These are phyloP conservation scores for Anableps anableps DNA, from an alignment of 2,797 vertebrate species.

Conservation along the genomic window DNA sequence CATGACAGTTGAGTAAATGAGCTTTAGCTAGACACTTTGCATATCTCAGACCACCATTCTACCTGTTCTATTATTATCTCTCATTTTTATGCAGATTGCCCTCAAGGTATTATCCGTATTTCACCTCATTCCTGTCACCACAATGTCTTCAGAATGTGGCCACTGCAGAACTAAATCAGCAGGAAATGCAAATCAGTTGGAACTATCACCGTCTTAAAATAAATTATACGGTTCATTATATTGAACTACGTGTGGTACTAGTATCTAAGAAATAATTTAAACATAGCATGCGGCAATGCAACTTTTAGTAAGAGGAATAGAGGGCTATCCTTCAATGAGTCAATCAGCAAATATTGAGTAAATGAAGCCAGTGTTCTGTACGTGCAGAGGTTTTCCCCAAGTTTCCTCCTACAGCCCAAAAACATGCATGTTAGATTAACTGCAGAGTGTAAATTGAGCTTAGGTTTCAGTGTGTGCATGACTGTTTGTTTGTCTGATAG, in stretches of 20 bases:
- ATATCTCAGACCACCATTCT: conserved; percentile 55
- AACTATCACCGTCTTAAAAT: conserved; percentile 39
- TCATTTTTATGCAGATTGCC: conserved; percentile 71
- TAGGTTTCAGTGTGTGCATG: background rate
- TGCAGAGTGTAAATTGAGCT: background rate
- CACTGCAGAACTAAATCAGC: conserved; percentile 38
- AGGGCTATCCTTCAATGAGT: background rate
- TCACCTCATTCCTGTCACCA: conserved; percentile 52
- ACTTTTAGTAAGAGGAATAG: background rate
- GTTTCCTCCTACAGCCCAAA: background rate
- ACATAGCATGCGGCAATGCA: background rate
- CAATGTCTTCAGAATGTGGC: conserved; percentile 49
- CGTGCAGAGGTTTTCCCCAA: background rate
- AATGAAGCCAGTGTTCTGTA: background rate
- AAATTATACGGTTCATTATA: conserved; percentile 29
- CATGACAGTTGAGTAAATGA: conserved; percentile 53
- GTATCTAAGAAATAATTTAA: conserved; percentile 2
- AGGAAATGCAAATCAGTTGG: conserved; percentile 44
- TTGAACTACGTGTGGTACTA: background rate
- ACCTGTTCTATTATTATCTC: conserved; percentile 60
- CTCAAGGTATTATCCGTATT: conserved; percentile 64
- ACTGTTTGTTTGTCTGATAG: background rate
- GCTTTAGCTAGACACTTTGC: conserved; percentile 46
- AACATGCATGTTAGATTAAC: background rate
- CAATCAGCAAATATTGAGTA: background rate